Evolutionary conservation across 2,113 vertebrate species (phyloP).

Genomic region (Oxyura jamaicensis): DNA sequence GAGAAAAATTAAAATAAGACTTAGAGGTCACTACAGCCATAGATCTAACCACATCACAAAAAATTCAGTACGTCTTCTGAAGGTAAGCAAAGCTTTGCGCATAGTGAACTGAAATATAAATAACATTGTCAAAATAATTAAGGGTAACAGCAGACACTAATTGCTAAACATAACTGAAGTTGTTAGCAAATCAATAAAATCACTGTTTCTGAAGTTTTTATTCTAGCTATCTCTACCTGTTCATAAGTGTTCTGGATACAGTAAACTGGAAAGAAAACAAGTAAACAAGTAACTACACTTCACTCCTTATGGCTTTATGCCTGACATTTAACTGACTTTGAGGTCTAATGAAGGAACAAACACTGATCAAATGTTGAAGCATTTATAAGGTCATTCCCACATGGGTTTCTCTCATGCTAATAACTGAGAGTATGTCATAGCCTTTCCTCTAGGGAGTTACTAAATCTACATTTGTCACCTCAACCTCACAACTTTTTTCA

Average conservation of each 20-base stretch:
- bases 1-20: not conserved
- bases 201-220: not conserved
- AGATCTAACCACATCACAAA: not conserved
- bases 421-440: not conserved
- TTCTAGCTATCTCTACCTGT: not conserved
- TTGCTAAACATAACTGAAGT: not conserved
- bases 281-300: not conserved
- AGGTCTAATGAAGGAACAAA: constrained; percentile 19
- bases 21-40: not conserved
- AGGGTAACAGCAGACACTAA: not conserved
- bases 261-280: not conserved
- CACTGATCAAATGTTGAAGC: constrained; percentile 22
- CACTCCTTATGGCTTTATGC: not conserved
- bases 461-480: constrained; percentile 16
- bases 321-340: constrained; percentile 42
- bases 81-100: not conserved
- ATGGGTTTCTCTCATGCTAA: not conserved
- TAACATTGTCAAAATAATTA: not conserved
- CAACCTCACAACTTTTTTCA: not conserved
- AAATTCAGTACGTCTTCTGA: not conserved
- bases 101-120: not conserved
- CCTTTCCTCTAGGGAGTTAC: not conserved
- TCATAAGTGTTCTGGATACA: not conserved
- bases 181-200: not conserved
- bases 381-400: constrained; percentile 31